Evolutionary conservation across 2,113 vertebrate genomes (phyloP).

Genomic region (Agelaius phoeniceus): DNA sequence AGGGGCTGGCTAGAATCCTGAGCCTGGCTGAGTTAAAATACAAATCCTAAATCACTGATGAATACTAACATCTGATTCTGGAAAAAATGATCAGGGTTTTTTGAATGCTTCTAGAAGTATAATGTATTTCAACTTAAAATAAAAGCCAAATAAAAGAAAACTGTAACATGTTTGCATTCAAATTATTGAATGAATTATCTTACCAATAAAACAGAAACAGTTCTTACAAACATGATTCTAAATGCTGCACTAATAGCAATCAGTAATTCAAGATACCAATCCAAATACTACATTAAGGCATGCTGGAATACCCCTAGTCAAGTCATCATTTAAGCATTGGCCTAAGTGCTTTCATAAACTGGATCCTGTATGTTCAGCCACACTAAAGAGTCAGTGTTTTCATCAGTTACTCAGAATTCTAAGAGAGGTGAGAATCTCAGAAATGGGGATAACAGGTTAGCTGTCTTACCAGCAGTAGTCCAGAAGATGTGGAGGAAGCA

Average conservation of each 20-base stretch:
- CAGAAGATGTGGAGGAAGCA: constrained; percentile 94
- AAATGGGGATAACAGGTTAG: background rate
- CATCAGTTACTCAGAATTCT: background rate
- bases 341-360: background rate
- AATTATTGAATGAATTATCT: background rate
- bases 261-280: background rate
- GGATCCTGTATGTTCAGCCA: background rate
- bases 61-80: background rate
- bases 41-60: background rate
- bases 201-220: background rate
- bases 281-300: background rate
- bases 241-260: background rate
- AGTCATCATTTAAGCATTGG: background rate
- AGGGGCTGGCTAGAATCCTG: background rate
- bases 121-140: background rate
- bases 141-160: background rate
- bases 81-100: background rate
- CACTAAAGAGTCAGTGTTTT: background rate
- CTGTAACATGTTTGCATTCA: background rate
- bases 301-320: background rate
- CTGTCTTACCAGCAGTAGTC: constrained; percentile 97
- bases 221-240: background rate
- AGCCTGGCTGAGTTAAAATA: background rate
- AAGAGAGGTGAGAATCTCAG: background rate
- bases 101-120: background rate